These are phyloP conservation scores for Drosophila suzukii DNA, from an alignment of 1,140 invertebrate genomes.

Conservation along the genomic window DNA sequence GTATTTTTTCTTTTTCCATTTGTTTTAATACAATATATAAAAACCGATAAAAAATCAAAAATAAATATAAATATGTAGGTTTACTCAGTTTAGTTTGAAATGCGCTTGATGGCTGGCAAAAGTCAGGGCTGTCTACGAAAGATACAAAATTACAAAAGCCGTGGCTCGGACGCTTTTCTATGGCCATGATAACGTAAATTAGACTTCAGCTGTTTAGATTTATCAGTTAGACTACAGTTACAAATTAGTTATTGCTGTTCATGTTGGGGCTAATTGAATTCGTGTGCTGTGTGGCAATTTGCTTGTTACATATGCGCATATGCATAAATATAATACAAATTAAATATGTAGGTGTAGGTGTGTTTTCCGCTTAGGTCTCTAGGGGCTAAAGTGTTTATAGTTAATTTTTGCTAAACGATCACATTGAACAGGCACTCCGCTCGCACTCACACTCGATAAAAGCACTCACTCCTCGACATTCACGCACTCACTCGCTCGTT, in stretches of 20 bases:
- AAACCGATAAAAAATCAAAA: slow-evolving; percentile 53
- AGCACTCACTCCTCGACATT: slow-evolving; percentile 22
- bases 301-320: slow-evolving; percentile 37
- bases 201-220: slow-evolving; percentile 26
- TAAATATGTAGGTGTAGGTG: slow-evolving; percentile 43
- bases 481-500: slow-evolving; percentile 21
- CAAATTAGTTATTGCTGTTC: slow-evolving; percentile 71
- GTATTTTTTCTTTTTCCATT: slow-evolving; percentile 46
- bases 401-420: slow-evolving; percentile 82
- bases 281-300: slow-evolving; percentile 33
- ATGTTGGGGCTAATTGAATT: slow-evolving; percentile 19
- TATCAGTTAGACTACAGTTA: slow-evolving; percentile 53
- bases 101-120: slow-evolving; percentile 42
- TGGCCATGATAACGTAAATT: slow-evolving; percentile 56
- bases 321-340: slow-evolving; percentile 71
- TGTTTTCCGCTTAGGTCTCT: slow-evolving; percentile 49
- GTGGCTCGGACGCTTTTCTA: slow-evolving; percentile 49
- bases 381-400: slow-evolving; percentile 73
- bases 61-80: slow-evolving; percentile 56
- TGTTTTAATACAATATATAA: slow-evolving; percentile 55
- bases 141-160: slow-evolving; percentile 35
- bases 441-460: slow-evolving; percentile 20
- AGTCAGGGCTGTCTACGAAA: slow-evolving; percentile 41
- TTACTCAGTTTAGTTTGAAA: slow-evolving; percentile 42
- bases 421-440: slow-evolving; percentile 67